A percentile compares a stretch with the other conserved stretches of the same genome.
phyloP scores from a whole-genome alignment of 2,797 vertebrate genomes.

The Artibeus jamaicensis region DNA sequence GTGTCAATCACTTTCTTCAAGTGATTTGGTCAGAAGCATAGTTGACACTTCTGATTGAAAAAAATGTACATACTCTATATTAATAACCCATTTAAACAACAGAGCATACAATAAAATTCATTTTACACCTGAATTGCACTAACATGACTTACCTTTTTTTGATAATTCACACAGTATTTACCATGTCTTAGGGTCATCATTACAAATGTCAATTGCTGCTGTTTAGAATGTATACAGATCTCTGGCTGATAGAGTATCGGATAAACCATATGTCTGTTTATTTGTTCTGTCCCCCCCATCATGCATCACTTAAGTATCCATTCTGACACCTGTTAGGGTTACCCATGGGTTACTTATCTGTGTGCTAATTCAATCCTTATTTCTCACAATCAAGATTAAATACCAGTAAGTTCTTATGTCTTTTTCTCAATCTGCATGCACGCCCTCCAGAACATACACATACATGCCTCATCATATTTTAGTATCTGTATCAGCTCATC shows the following conservation, averaged over 20 bases:
- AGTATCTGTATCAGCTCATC: neutral
- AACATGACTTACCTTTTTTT: slow-evolving; percentile 1
- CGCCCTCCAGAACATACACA: neutral
- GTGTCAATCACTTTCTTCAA: too few relatives aligned
- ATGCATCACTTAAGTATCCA: neutral
- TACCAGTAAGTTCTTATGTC: neutral
- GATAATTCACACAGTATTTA: neutral
- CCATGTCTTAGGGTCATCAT: neutral
- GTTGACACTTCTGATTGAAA: neutral
- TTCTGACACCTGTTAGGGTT: neutral
- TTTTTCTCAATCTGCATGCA: neutral
- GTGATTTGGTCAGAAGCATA: neutral
- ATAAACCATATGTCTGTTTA: neutral
- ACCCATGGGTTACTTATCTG: neutral
- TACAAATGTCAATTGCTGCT: neutral
- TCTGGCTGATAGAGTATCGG: neutral
- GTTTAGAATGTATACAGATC: neutral
- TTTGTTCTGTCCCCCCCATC: neutral
- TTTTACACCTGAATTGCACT: neutral
- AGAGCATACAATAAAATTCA: neutral
- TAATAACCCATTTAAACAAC: neutral
- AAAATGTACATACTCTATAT: neutral
- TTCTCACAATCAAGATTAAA: neutral
- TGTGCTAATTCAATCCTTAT: neutral
- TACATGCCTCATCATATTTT: neutral